These are phyloP conservation scores for Melanotaenia boesemani DNA, from an alignment of 2,797 vertebrate genomes.

Conservation along the genomic window DNA sequence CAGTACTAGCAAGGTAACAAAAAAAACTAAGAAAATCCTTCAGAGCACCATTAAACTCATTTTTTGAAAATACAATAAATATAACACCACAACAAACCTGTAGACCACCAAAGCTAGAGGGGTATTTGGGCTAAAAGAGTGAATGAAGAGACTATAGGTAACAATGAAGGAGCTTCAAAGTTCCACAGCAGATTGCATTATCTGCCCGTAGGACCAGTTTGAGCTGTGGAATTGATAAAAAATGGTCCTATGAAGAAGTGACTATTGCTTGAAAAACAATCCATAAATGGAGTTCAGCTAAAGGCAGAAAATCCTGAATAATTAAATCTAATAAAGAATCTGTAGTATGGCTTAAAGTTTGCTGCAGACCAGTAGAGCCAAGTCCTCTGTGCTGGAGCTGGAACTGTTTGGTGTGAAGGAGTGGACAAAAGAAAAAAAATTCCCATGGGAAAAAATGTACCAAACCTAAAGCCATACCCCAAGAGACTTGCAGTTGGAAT, in stretches of 20 bases:
- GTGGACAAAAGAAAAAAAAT: neutral
- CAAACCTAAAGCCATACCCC: neutral
- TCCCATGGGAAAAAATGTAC: neutral
- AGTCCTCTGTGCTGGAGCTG: neutral
- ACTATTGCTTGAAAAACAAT: no score
- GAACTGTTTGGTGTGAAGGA: neutral
- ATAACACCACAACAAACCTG: no score
- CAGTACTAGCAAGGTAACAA: no score
- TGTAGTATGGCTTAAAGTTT: neutral
- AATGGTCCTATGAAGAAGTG: no score
- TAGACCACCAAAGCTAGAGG: neutral
- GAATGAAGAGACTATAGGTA: constrained; percentile 8
- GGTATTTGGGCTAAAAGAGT: neutral
- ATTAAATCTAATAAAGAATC: neutral
- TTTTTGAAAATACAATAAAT: no score
- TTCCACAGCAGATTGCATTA: neutral
- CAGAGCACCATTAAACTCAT: no score
- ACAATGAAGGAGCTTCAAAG: constrained; percentile 7
- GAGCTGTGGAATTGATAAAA: neutral
- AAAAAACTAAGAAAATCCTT: no score
- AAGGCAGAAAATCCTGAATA: neutral
- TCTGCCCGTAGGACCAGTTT: neutral
- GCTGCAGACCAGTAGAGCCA: neutral
- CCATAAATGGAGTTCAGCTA: no score
- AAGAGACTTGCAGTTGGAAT: neutral